These are phyloP conservation scores for Tipula confusa DNA, from an alignment of 2,888 invertebrate species.

Conservation along the genomic window DNA sequence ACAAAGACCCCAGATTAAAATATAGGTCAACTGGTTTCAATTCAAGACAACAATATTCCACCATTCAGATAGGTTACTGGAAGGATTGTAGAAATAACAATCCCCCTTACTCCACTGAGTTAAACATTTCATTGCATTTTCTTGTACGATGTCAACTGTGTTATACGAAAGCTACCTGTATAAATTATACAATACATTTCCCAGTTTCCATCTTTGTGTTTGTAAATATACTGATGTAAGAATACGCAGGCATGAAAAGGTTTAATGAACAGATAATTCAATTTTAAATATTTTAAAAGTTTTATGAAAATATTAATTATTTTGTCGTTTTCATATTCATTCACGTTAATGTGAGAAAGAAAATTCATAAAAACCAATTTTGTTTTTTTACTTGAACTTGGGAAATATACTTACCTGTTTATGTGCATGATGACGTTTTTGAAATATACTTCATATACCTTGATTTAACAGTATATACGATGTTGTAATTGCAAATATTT, in stretches of 20 bases:
- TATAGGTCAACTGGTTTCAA: no score
- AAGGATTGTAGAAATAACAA: no score
- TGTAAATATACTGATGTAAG: background rate
- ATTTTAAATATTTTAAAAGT: background rate
- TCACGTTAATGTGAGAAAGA: background rate
- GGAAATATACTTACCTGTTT: background rate
- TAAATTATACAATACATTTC: no score
- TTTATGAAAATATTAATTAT: background rate
- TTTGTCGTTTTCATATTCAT: background rate
- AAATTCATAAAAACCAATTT: background rate
- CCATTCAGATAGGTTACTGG: no score
- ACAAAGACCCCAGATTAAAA: no score
- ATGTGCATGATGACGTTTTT: background rate
- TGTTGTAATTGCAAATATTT: no score
- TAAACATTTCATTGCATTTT: no score
- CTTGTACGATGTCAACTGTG: no score
- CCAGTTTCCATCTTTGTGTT: no score
- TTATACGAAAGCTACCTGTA: no score
- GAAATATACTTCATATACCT: background rate
- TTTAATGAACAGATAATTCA: conserved; percentile 25
- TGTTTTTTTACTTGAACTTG: background rate
- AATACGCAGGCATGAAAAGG: background rate
- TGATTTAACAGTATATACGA: background rate
- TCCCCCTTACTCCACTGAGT: no score
- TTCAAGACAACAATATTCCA: no score